phyloP scores from a whole-genome alignment of 2,113 vertebrate genomes.

The Tychaedon coryphoeus region DNA sequence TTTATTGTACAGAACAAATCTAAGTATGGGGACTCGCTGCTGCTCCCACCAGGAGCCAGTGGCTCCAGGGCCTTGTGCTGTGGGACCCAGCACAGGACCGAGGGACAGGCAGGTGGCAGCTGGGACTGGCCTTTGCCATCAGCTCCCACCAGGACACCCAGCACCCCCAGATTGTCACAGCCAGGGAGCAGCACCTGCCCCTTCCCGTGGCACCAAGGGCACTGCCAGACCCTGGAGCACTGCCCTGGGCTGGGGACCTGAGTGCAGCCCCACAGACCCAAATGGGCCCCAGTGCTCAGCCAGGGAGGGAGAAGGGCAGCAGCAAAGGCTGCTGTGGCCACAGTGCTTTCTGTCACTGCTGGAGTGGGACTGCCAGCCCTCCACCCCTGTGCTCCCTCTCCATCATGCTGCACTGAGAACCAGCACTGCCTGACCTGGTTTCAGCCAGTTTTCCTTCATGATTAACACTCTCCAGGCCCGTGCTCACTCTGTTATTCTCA shows the following conservation, averaged over 20 bases:
- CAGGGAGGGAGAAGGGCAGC: not conserved
- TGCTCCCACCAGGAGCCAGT: rapidly evolving
- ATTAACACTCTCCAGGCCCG: slow-evolving; percentile 54
- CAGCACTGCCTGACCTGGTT: slow-evolving; percentile 49
- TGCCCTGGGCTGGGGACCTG: not conserved
- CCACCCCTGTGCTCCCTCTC: not conserved
- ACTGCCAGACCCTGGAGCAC: rapidly evolving
- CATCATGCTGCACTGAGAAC: not conserved
- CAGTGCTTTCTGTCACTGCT: rapidly evolving
- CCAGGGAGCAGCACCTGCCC: not conserved
- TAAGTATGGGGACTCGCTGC: not conserved
- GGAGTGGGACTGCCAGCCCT: not conserved
- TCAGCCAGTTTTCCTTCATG: slow-evolving; percentile 61
- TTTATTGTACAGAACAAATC: not conserved
- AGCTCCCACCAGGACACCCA: not conserved
- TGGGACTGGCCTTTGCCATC: not conserved
- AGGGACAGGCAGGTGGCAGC: not conserved
- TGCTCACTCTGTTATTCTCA: slow-evolving; percentile 64
- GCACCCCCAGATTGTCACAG: rapidly evolving
- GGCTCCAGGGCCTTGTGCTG: not conserved
- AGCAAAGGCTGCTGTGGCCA: not conserved
- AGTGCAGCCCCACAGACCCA: rapidly evolving
- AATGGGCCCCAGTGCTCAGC: rapidly evolving
- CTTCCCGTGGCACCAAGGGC: rapidly evolving
- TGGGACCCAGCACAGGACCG: rapidly evolving